phyloP scores from a whole-genome alignment of 2,888 invertebrate genomes.

The Uropetala carovei region DNA sequence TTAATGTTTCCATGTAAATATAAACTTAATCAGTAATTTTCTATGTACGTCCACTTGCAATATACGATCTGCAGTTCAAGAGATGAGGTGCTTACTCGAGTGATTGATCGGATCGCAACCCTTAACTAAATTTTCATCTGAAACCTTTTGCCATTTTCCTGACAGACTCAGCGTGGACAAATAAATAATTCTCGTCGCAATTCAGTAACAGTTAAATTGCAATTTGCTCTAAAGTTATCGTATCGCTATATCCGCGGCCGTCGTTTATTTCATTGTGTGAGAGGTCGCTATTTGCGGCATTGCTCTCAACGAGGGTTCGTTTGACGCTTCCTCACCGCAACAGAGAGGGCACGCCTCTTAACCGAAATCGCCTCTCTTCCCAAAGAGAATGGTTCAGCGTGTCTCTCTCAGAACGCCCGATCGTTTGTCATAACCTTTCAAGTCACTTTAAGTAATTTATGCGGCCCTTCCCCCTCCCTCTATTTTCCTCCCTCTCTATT shows the following conservation, averaged over 20 bases:
- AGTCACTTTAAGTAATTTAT: constrained; percentile 35
- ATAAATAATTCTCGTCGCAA: no score
- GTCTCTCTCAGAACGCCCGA: neutral
- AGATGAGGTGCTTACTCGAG: no score
- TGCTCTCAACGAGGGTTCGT: neutral
- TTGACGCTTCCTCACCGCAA: neutral
- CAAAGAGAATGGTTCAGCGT: neutral
- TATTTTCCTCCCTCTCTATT: neutral
- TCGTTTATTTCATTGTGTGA: neutral
- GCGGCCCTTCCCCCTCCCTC: neutral
- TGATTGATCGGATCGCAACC: no score
- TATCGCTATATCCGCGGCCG: neutral
- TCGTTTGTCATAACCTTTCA: constrained; percentile 25
- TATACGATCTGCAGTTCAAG: no score
- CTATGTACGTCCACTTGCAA: no score
- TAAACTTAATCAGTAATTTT: no score
- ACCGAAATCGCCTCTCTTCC: neutral
- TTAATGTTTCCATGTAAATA: no score
- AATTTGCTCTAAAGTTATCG: no score
- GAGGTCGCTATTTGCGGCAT: neutral
- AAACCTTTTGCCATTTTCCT: no score
- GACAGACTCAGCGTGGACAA: no score
- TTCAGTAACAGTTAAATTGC: no score
- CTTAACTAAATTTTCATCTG: no score
- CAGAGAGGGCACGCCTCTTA: neutral